Percentiles rank a stretch among this genome's conserved stretches.
Conservation (phyloP, 2,113 vertebrate genomes). For the Chloebia gouldiae region DNA sequence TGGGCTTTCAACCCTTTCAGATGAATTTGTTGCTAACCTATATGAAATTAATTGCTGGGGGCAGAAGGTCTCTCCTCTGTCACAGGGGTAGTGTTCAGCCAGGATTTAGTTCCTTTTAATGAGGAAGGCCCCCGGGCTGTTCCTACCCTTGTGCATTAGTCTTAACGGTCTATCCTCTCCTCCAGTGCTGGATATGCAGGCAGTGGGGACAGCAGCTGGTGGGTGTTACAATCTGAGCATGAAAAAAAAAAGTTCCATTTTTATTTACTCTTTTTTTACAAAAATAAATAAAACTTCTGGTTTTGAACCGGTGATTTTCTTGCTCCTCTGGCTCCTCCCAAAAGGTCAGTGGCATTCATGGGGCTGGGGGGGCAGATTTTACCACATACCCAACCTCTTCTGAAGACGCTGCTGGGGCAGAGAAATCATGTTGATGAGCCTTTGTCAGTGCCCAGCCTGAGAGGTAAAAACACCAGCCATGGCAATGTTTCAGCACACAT, state of each 20-base stretch:
- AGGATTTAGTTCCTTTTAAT: background rate
- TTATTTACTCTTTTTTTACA: constrained; percentile 31
- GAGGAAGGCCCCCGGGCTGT: background rate
- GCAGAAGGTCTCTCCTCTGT: background rate
- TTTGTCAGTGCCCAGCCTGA: background rate
- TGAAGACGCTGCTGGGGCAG: background rate
- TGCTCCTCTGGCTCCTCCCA: background rate
- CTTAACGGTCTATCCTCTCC: background rate
- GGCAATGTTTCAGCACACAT: constrained; percentile 21
- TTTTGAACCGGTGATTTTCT: background rate
- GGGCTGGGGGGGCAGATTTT: background rate
- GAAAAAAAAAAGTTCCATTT: background rate
- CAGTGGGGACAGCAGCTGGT: background rate
- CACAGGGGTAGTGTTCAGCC: background rate
- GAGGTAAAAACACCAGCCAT: background rate
- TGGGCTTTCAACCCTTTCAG: background rate
- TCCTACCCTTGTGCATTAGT: background rate
- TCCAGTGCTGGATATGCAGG: background rate
- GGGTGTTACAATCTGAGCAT: background rate
- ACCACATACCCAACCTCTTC: fast-evolving
- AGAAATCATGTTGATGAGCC: background rate
- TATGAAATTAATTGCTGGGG: background rate
- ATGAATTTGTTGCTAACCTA: background rate
- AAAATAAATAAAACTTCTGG: constrained; percentile 19
- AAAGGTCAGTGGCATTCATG: background rate